These are phyloP conservation scores for Microcebus griseorufus DNA, from an alignment of 2,113 vertebrate species.

Conservation along the genomic window DNA sequence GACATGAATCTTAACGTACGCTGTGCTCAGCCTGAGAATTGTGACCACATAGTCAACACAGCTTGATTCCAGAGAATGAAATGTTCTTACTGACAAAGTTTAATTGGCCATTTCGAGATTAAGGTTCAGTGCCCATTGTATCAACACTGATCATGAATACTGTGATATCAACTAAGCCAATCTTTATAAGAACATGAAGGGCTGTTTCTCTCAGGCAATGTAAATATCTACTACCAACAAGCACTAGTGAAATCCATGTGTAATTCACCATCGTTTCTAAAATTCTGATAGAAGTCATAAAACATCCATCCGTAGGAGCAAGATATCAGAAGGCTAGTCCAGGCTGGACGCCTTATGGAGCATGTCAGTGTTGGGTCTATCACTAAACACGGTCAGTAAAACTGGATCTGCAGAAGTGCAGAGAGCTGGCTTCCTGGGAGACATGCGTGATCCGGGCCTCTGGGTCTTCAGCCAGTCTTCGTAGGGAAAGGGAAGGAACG, in stretches of 20 bases:
- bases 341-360: not conserved
- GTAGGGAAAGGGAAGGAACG: not conserved
- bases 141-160: not conserved
- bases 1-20: not conserved
- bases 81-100: not conserved
- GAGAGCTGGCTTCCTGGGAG: not conserved
- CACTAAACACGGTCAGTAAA: not conserved
- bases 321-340: not conserved
- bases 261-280: not conserved
- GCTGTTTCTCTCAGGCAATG: constrained; percentile 60
- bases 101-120: not conserved
- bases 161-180: constrained; percentile 20
- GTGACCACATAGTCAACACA: not conserved
- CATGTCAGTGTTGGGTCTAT: not conserved
- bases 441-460: not conserved
- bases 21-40: not conserved
- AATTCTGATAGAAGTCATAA: not conserved
- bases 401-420: not conserved
- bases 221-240: constrained; percentile 59
- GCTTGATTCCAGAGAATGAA: not conserved
- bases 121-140: not conserved
- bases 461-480: not conserved
- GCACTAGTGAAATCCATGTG: constrained; percentile 20
- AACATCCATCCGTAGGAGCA: not conserved
- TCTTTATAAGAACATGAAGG: constrained; percentile 22